phyloP scores from a whole-genome alignment of 1,140 invertebrate genomes.

The Eumeta japonica region DNA sequence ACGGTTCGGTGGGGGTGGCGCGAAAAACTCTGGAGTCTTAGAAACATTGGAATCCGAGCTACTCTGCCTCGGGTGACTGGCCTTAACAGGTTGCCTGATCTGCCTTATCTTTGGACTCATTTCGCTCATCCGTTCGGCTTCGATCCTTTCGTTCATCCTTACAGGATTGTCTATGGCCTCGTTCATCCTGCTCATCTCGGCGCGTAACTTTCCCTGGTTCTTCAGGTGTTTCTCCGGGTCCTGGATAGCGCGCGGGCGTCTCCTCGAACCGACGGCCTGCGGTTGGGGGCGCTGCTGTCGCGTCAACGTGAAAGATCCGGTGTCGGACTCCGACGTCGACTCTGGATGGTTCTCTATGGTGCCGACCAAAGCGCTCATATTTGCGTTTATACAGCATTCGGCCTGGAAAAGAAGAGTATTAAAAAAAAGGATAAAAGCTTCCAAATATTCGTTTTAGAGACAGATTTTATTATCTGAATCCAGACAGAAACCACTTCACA shows the following conservation, averaged over 20 bases:
- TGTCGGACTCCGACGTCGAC: slow-evolving; percentile 51
- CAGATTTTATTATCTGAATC: too few species aligned
- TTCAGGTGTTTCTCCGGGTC: slow-evolving; percentile 15
- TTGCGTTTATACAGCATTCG: slow-evolving; percentile 48
- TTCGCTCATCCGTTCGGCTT: too few species aligned
- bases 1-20: slow-evolving; percentile 19
- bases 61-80: slow-evolving; percentile 29
- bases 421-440: too few species aligned
- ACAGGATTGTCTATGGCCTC: slow-evolving; percentile 25
- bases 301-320: slow-evolving; percentile 39
- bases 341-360: slow-evolving; percentile 53
- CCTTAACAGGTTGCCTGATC: too few species aligned
- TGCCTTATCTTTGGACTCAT: too few species aligned
- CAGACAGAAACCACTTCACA: too few species aligned
- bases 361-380: slow-evolving; percentile 45
- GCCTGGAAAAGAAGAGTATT: slow-evolving; percentile 32
- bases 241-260: slow-evolving; percentile 23
- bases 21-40: slow-evolving; percentile 27
- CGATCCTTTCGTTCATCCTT: slow-evolving; percentile 34
- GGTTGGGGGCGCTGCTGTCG: slow-evolving; percentile 42
- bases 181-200: slow-evolving; percentile 4
- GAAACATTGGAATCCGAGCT: slow-evolving; percentile 20
- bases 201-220: slow-evolving; percentile 31
- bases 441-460: too few species aligned
- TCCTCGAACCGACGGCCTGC: slow-evolving; percentile 36